Percentiles rank a stretch among this genome's conserved stretches.
Evolutionary conservation across 2,113 vertebrate genomes (phyloP).

Genomic region (Ellobius talpinus): DNA sequence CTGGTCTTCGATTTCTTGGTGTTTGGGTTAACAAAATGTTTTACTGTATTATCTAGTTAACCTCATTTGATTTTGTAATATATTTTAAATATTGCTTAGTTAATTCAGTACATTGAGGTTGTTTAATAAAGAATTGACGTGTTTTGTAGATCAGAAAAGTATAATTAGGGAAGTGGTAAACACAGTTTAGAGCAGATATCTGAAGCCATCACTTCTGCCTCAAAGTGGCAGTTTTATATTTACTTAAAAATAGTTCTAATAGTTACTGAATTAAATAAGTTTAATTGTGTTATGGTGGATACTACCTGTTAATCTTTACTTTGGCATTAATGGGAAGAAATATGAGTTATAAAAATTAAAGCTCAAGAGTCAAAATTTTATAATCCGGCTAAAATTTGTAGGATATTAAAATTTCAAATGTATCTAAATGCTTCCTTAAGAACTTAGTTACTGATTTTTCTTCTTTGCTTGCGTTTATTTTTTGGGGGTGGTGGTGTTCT

Average conservation of each 20-base stretch:
- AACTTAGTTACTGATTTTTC: constrained; percentile 33
- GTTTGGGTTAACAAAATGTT: background rate
- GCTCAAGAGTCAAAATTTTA: background rate
- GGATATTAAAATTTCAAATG: constrained; percentile 14
- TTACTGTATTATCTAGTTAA: constrained; percentile 1
- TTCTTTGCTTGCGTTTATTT: background rate
- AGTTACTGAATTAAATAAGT: background rate
- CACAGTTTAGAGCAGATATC: background rate
- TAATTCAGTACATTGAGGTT: constrained; percentile 11
- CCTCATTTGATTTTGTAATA: background rate
- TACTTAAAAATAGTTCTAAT: background rate
- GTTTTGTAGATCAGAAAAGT: background rate
- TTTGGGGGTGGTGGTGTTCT: background rate
- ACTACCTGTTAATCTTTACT: background rate
- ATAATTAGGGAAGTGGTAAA: background rate
- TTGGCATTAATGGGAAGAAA: constrained; percentile 43
- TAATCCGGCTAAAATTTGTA: constrained; percentile 16
- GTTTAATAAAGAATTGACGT: constrained; percentile 51
- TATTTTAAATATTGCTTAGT: background rate
- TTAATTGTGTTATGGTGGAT: constrained; percentile 30
- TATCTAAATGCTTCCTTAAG: background rate
- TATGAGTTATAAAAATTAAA: constrained; percentile 28
- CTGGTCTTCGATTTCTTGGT: background rate
- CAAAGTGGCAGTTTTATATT: background rate
- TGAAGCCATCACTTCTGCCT: background rate